Percentiles rank a stretch among this genome's conserved stretches.
These are phyloP conservation scores for Thunnus maccoyii DNA, from an alignment of 2,113 vertebrate genomes.

Conservation along the genomic window DNA sequence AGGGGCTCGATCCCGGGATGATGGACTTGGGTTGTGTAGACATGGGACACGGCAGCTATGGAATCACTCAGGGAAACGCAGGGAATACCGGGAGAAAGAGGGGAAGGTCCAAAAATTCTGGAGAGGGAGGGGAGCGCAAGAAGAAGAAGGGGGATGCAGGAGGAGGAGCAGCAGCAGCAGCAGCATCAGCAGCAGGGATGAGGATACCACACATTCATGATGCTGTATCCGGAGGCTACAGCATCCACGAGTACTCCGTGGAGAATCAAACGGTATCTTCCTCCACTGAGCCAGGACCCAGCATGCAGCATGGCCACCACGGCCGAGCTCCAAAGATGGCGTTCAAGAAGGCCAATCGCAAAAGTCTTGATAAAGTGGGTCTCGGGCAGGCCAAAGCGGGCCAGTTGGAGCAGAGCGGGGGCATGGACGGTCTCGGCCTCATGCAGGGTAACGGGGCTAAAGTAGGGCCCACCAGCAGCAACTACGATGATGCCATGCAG, in stretches of 20 bases:
- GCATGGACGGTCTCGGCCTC: slow-evolving; percentile 89
- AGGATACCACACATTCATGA: slow-evolving; percentile 73
- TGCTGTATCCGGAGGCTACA: slow-evolving; percentile 80
- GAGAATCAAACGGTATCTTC: slow-evolving; percentile 90
- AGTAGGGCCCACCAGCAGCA: slow-evolving; percentile 89
- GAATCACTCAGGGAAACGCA: slow-evolving; percentile 93
- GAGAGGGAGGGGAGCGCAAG: slow-evolving; percentile 91
- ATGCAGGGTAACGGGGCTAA: slow-evolving; percentile 90
- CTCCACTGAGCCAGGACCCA: slow-evolving; percentile 88
- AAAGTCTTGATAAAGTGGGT: slow-evolving; percentile 88
- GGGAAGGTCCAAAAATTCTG: slow-evolving; percentile 90
- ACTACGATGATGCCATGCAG: slow-evolving; percentile 99
- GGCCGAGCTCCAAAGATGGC: slow-evolving; percentile 92
- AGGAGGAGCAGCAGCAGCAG: slow-evolving; percentile 72
- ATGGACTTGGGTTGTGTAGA: slow-evolving; percentile 88
- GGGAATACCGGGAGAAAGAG: slow-evolving; percentile 90
- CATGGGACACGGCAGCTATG: slow-evolving; percentile 89
- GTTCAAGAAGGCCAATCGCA: slow-evolving; percentile 94
- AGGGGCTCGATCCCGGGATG: slow-evolving; percentile 90
- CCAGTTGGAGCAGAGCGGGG: slow-evolving; percentile 82
- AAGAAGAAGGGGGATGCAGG: slow-evolving; percentile 85
- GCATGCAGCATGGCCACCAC: slow-evolving; percentile 89
- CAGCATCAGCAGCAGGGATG: slow-evolving; percentile 70
- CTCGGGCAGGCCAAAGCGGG: slow-evolving; percentile 87
- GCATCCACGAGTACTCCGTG: slow-evolving; percentile 89